phyloP scores from a whole-genome alignment of 1,140 invertebrate species.

The Musca domestica region DNA sequence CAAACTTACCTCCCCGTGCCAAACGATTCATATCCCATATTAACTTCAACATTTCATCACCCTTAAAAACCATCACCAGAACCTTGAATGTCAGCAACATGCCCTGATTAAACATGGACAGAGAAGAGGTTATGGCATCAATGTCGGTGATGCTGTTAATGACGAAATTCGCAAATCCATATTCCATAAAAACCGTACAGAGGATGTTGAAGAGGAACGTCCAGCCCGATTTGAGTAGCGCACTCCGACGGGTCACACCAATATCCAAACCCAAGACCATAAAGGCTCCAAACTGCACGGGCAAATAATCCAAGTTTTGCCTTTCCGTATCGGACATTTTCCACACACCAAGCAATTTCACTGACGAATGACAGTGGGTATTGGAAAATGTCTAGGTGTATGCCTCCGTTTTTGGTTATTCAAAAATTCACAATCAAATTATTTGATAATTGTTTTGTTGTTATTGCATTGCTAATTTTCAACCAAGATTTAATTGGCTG shows the following conservation, averaged over 20 bases:
- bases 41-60: neutral
- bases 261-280: neutral
- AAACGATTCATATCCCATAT: conserved; percentile 1
- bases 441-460: too few species aligned
- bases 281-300: neutral
- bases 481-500: too few species aligned
- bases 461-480: too few species aligned
- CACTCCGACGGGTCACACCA: neutral
- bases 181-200: neutral
- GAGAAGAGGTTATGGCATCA: neutral
- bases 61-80: neutral
- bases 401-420: too few species aligned
- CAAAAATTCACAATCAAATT: too few species aligned
- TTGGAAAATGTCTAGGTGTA: too few species aligned
- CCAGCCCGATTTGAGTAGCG: neutral
- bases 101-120: conserved; percentile 9
- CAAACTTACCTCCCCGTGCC: neutral
- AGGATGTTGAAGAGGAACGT: neutral
- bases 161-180: neutral
- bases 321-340: too few species aligned
- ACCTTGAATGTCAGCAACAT: neutral
- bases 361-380: too few species aligned
- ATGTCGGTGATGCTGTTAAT: neutral
- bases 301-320: neutral
- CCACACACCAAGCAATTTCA: too few species aligned